Evolutionary conservation across 2,888 invertebrate genomes (phyloP).

Genomic region (Andrena bicolor): DNA sequence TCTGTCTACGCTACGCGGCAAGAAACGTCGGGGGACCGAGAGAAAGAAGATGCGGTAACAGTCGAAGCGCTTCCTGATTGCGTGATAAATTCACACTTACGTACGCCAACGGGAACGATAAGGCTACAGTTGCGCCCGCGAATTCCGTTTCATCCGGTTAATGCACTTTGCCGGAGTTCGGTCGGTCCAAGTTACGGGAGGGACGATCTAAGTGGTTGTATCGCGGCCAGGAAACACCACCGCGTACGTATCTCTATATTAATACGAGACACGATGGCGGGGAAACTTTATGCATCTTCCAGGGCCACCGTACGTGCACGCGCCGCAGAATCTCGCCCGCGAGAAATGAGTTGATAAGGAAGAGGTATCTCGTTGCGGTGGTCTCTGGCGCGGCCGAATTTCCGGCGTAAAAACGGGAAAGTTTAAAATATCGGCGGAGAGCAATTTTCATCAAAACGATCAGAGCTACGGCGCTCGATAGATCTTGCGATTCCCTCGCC

Average conservation of each 20-base stretch:
- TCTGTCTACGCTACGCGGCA: background rate
- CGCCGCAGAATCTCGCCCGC: background rate
- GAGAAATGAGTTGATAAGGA: slow-evolving; percentile 35
- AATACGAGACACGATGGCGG: slow-evolving; percentile 47
- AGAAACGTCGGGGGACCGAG: slow-evolving; percentile 1
- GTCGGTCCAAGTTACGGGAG: slow-evolving; percentile 45
- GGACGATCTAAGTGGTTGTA: slow-evolving; percentile 53
- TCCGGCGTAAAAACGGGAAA: slow-evolving; percentile 18
- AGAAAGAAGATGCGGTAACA: background rate
- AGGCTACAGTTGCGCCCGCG: slow-evolving; percentile 18
- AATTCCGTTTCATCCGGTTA: slow-evolving; percentile 73
- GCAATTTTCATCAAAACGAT: background rate
- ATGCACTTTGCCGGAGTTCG: slow-evolving; percentile 65
- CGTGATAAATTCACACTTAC: background rate
- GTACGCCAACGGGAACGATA: background rate
- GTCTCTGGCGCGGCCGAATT: background rate
- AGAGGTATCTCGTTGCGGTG: background rate
- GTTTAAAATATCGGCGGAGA: slow-evolving; percentile 30
- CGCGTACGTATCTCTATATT: slow-evolving; percentile 49
- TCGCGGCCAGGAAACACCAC: slow-evolving; percentile 19
- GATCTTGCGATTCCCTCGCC: no score
- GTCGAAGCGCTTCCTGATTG: background rate
- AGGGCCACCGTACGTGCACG: slow-evolving; percentile 2
- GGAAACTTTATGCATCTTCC: slow-evolving; percentile 40
- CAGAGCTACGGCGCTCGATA: no score